Base-by-base conservation (phyloP, 2,888 invertebrate genomes). In the Drosophila algonquin region DNA sequence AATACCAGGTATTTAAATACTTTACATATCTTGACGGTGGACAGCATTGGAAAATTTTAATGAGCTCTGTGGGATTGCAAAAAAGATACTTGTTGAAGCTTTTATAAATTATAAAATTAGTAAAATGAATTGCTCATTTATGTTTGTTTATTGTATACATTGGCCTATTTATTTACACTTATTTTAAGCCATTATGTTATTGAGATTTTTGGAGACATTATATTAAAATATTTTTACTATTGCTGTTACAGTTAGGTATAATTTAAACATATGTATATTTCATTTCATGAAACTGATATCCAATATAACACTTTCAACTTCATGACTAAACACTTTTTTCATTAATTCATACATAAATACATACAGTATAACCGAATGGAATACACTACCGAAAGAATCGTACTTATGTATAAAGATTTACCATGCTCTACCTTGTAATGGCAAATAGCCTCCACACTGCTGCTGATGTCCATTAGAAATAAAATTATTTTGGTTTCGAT, bases 381-480 rank as follows among this genome's bases (percentile, higher is more conserved):
- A 85, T 87, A 82, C 81, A 79, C 71, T 62, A 73, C 52, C 58
- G 64, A 58, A 69, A 57, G 58, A 78, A 68, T 47, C 60, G 30
- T 63, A 63, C 40, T 58, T 56, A 63, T 59, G n/a, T 46, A 10
- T 59, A 59, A 63, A 46, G 81, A 48, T 84, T 87, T 97, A 97
- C 97, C 97, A 97, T 91, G 97, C 97, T 93, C 97, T 93, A 80
- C 96, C 95, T 93, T 97, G 96, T 69, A 97, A 94, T 83, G 97
- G 96, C 83, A 97, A 94, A 92, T 97, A 97, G 67, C 96, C 96
- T 68, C 95, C 94, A 93, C 96, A 97, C 92, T 96, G 96, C 91
- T 96, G 96, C 91, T 96, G 96, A 93, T 94, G 95, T 80, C 95
- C 95, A 86, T 95, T 93, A 54, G 93, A 93, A 82, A 93, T 93